Evolutionary conservation across 2,888 invertebrate genomes (phyloP).

Genomic region (Carcina quercana): DNA sequence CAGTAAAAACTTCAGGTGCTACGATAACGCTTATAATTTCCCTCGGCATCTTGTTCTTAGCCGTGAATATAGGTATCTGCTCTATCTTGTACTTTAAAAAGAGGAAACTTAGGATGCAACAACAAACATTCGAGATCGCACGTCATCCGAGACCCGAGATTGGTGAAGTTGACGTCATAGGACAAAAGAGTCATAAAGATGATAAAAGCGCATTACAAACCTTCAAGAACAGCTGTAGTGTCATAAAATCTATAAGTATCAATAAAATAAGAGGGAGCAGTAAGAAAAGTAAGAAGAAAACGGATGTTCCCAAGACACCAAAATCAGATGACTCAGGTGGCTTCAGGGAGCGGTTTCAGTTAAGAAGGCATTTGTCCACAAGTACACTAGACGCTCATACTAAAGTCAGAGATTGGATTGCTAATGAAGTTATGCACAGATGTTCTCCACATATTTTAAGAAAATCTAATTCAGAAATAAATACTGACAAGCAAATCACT

Average conservation of each 20-base stretch:
- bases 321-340: conserved; percentile 73
- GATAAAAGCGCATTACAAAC: conserved; percentile 58
- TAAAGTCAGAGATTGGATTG: conserved; percentile 91
- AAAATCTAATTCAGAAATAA: conserved; percentile 59
- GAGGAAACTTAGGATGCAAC: conserved; percentile 69
- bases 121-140: conserved; percentile 55
- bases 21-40: conserved; percentile 78
- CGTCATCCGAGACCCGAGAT: conserved; percentile 66
- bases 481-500: conserved; percentile 39
- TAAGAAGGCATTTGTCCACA: conserved; percentile 82
- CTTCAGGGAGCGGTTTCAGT: conserved; percentile 76
- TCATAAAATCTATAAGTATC: conserved; percentile 73
- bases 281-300: conserved; percentile 68
- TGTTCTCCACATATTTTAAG: conserved; percentile 80
- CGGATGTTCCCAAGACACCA: conserved; percentile 70
- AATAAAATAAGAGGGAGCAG: conserved; percentile 66
- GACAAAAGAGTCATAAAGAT: conserved; percentile 59
- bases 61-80: conserved; percentile 82
- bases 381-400: conserved; percentile 90
- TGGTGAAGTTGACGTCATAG: conserved; percentile 63
- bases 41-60: conserved; percentile 80
- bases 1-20: conserved; percentile 73
- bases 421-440: conserved; percentile 83
- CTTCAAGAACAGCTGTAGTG: conserved; percentile 72
- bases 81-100: conserved; percentile 80